Evolutionary conservation across 1,140 invertebrate genomes (phyloP).

Genomic region (Drosophila ercepeae): DNA sequence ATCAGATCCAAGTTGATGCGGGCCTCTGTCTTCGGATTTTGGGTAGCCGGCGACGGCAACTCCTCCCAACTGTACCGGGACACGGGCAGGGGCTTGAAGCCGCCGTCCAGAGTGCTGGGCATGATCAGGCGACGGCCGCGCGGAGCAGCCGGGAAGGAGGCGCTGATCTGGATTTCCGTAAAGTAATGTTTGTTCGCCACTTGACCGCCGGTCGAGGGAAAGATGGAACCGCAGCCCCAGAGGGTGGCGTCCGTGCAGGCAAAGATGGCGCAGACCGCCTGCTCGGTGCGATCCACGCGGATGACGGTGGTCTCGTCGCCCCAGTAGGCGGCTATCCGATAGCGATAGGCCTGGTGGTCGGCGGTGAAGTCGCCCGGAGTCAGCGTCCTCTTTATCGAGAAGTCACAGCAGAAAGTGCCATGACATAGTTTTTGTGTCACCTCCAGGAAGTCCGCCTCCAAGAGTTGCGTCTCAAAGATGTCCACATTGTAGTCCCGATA

Average conservation of each 20-base stretch:
- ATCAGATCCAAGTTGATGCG: constrained; percentile 9
- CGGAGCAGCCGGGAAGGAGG: constrained; percentile 42
- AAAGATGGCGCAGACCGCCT: constrained; percentile 83
- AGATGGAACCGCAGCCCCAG: constrained; percentile 71
- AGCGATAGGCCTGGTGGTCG: constrained; percentile 55
- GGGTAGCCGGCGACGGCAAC: constrained; percentile 4
- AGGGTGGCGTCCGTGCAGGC: constrained; percentile 69
- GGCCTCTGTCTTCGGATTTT: background rate
- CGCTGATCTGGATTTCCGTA: constrained; percentile 46
- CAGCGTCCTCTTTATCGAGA: constrained; percentile 9
- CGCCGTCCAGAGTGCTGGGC: constrained; percentile 69
- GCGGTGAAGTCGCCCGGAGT: constrained; percentile 1
- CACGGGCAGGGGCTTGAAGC: constrained; percentile 61
- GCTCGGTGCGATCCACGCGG: constrained; percentile 69
- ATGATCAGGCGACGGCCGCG: constrained; percentile 71
- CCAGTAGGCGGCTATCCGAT: constrained; percentile 83
- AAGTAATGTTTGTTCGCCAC: constrained; percentile 58
- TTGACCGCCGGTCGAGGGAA: constrained; percentile 8
- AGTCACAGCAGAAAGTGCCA: constrained; percentile 55
- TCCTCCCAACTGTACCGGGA: constrained; percentile 53
- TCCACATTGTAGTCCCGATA: constrained; percentile 71
- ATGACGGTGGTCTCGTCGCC: constrained; percentile 61
- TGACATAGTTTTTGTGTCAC: constrained; percentile 37
- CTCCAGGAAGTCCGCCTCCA: constrained; percentile 31
- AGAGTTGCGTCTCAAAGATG: constrained; percentile 47